Evolutionary conservation across 2,797 vertebrate genomes (phyloP).

Genomic region (Alca torda): DNA sequence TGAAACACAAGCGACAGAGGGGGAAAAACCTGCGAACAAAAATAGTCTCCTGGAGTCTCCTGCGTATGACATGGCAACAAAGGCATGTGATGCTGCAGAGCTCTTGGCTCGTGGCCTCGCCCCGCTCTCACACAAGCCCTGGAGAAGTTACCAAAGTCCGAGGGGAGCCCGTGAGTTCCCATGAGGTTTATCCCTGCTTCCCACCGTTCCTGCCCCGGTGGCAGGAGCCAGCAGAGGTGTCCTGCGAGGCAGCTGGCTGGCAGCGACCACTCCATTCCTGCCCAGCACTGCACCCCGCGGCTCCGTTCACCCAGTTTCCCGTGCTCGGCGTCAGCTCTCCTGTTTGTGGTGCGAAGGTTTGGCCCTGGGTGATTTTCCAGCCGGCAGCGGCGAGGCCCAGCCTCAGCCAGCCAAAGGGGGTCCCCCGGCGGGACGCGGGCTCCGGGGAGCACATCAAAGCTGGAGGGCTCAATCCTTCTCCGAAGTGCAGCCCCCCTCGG

Average conservation of each 20-base stretch:
- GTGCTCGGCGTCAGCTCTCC: fast-evolving
- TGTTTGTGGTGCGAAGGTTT: neutral
- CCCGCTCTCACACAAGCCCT: neutral
- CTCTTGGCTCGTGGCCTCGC: neutral
- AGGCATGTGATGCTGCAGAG: constrained; percentile 21
- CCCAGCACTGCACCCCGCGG: neutral
- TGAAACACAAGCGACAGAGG: neutral
- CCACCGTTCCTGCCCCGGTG: neutral
- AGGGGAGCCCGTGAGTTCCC: neutral
- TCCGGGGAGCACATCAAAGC: neutral
- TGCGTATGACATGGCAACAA: neutral
- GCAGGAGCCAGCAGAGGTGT: neutral
- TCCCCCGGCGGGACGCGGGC: neutral
- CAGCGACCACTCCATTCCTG: neutral
- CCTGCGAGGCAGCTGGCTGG: neutral
- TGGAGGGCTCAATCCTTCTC: neutral
- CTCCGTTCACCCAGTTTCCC: neutral
- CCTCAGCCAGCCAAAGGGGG: neutral
- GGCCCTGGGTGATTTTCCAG: neutral
- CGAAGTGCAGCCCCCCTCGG: neutral
- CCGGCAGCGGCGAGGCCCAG: neutral
- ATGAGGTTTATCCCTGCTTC: neutral
- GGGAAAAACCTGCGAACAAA: neutral
- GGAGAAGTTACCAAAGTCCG: neutral
- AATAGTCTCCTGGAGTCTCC: neutral